Conservation (phyloP, 2,113 vertebrate genomes). For the Talpa occidentalis region DNA sequence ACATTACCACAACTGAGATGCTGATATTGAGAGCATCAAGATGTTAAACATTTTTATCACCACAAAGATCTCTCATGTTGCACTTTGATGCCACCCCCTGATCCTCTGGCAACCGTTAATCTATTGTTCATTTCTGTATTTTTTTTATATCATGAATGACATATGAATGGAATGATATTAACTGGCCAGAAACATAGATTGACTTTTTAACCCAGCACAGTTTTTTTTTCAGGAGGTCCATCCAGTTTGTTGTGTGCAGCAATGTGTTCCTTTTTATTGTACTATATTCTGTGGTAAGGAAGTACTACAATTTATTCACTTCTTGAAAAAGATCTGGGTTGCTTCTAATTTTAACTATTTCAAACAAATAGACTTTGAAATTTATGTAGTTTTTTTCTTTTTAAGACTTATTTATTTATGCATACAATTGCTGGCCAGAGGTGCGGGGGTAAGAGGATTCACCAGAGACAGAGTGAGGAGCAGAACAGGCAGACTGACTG, state of each 20-base stretch:
- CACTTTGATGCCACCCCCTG: background rate
- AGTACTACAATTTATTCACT: background rate
- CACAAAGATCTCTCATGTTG: background rate
- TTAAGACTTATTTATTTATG: too few species aligned
- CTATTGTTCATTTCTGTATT: background rate
- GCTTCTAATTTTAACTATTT: background rate
- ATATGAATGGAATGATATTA: background rate
- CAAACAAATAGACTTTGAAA: background rate
- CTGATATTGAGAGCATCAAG: background rate
- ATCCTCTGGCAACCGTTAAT: background rate
- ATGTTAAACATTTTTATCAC: background rate
- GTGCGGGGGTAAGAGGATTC: too few species aligned
- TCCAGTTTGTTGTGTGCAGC: background rate
- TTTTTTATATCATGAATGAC: background rate
- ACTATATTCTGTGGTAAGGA: background rate
- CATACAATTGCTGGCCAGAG: too few species aligned
- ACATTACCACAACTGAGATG: background rate
- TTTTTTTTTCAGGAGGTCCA: background rate
- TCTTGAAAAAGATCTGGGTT: background rate
- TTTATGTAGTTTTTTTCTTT: background rate
- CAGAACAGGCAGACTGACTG: too few species aligned
- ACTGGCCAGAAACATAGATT: too few species aligned
- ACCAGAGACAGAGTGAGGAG: too few species aligned
- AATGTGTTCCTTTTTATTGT: background rate
- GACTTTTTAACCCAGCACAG: background rate